Evolutionary conservation across 2,888 invertebrate genomes (phyloP).

Genomic region (Scrobipalpa costella): DNA sequence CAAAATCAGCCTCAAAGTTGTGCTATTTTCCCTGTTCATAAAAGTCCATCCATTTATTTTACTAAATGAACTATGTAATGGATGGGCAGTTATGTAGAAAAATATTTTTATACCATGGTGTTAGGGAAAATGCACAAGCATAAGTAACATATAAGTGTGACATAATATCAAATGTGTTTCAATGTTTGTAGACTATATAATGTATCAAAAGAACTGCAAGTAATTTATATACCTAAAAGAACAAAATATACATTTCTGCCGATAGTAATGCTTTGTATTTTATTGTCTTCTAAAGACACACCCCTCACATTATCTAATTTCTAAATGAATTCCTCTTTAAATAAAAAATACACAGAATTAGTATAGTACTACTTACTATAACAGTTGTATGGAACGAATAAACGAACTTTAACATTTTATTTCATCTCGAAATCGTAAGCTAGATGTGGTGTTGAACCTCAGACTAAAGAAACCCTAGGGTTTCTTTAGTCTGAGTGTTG

Average conservation of each 20-base stretch:
- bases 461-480: too few relatives aligned
- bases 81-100: slow-evolving; percentile 39
- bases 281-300: slow-evolving; percentile 12
- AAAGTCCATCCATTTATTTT: slow-evolving; percentile 9
- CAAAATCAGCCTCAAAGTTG: slow-evolving; percentile 27
- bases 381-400: too few relatives aligned
- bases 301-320: background rate
- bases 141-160: slow-evolving; percentile 66
- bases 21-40: slow-evolving; percentile 17
- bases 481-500: too few relatives aligned
- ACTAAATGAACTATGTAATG: slow-evolving; percentile 5
- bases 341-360: too few relatives aligned
- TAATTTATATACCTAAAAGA: slow-evolving; percentile 71
- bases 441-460: too few relatives aligned
- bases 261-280: slow-evolving; percentile 40
- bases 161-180: slow-evolving; percentile 68
- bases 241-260: slow-evolving; percentile 74
- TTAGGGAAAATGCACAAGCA: slow-evolving; percentile 59
- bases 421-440: too few relatives aligned
- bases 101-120: slow-evolving; percentile 65
- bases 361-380: too few relatives aligned
- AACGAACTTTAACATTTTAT: too few relatives aligned
- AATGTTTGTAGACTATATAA: slow-evolving; percentile 62
- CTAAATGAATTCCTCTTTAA: too few relatives aligned
- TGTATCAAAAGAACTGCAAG: slow-evolving; percentile 72